A percentile compares a stretch with the other conserved stretches of the same genome.
phyloP scores from a whole-genome alignment of 37 sponge, comb jelly and placozoan genomes.

The Hormiphora californensis region DNA sequence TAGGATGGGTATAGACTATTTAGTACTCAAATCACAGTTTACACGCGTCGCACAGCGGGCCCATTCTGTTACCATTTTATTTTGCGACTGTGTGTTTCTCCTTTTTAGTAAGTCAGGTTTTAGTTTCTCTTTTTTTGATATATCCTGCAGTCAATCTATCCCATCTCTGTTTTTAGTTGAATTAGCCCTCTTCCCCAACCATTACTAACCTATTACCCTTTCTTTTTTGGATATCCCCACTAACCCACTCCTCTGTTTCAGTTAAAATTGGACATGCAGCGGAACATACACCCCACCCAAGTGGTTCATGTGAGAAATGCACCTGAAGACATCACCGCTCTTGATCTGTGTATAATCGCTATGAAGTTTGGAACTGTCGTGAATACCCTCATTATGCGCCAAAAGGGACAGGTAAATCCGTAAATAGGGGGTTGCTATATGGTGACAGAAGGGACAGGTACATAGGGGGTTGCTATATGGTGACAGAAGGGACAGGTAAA shows the following conservation, averaged over 20 bases:
- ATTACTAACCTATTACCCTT: background rate
- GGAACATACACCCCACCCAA: slow-evolving; percentile 28
- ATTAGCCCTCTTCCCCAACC: background rate
- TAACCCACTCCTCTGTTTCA: slow-evolving; percentile 19
- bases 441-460: too few species aligned
- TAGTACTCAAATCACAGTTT: too few species aligned
- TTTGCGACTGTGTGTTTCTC: too few species aligned
- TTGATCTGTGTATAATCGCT: slow-evolving; percentile 38
- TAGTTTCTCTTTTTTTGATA: background rate
- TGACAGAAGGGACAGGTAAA: too few species aligned
- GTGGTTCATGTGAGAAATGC: slow-evolving; percentile 53
- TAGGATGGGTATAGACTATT: too few species aligned
- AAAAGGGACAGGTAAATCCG: slow-evolving; percentile 52
- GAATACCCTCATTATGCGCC: slow-evolving; percentile 44
- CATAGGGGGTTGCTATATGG: too few species aligned
- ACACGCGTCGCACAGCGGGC: too few species aligned
- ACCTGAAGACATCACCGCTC: slow-evolving; percentile 42
- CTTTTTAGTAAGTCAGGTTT: too few species aligned
- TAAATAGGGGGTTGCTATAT: too few species aligned
- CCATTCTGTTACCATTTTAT: too few species aligned
- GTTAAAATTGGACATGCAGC: slow-evolving; percentile 52
- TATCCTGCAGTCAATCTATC: background rate
- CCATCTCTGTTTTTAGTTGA: background rate
- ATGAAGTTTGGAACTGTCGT: slow-evolving; percentile 53
- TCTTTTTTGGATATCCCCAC: too few species aligned